phyloP scores from a whole-genome alignment of 2,113 vertebrate genomes.

The Clinocottus analis region DNA sequence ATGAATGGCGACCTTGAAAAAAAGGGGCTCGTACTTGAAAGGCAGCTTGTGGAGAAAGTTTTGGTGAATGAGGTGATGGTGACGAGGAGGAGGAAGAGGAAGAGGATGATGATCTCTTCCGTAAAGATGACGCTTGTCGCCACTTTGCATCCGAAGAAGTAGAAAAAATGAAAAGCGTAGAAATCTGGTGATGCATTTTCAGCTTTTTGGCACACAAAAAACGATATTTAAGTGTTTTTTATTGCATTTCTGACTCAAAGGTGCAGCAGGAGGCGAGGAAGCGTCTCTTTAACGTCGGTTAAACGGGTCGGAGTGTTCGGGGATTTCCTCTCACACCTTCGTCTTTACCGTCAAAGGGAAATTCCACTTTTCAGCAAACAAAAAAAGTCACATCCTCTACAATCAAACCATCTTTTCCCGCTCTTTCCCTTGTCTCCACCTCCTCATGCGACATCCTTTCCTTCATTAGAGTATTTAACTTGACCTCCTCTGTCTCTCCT shows the following conservation, averaged over 20 bases:
- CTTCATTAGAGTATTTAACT: too few species aligned
- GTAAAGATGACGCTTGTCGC: neutral
- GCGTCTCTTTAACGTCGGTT: neutral
- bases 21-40: slow-evolving; percentile 6
- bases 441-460: too few species aligned
- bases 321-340: too few species aligned
- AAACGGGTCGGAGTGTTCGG: slow-evolving; percentile 21
- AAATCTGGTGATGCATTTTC: neutral
- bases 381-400: neutral
- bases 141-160: neutral
- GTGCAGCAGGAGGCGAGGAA: too few species aligned
- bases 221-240: too few species aligned
- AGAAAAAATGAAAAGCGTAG: neutral
- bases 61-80: neutral
- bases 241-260: too few species aligned
- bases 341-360: too few species aligned
- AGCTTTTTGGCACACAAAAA: too few species aligned
- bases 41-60: neutral
- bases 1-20: slow-evolving; percentile 36
- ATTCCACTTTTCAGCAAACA: too few species aligned
- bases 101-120: too few species aligned
- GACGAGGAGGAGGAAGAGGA: neutral
- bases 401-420: neutral
- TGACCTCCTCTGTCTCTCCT: too few species aligned
- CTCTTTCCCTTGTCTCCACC: too few species aligned